Percentiles rank a stretch among this genome's conserved stretches.
phyloP scores from a whole-genome alignment of 1,140 invertebrate genomes.

The Cydia pomonella region DNA sequence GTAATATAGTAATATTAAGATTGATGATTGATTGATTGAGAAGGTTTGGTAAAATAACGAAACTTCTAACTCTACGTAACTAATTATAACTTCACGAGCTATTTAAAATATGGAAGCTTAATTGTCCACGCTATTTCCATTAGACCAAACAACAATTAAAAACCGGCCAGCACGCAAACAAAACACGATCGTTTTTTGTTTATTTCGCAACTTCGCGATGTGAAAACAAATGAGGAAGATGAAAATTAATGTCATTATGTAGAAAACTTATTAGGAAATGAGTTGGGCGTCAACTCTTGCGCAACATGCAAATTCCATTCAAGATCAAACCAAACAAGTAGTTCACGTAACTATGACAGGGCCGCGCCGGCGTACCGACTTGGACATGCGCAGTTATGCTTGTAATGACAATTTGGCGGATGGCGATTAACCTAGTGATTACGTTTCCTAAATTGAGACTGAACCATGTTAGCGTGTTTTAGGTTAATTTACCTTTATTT shows the following conservation, averaged over 20 bases:
- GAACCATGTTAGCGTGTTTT: neutral
- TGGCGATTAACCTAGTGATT: slow-evolving; percentile 27
- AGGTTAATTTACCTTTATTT: neutral
- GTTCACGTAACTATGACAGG: slow-evolving; percentile 29
- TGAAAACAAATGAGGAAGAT: slow-evolving; percentile 7
- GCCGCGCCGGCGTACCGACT: neutral
- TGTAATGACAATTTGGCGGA: neutral
- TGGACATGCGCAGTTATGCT: neutral
- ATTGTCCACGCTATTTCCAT: neutral
- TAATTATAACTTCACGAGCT: neutral
- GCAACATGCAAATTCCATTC: slow-evolving; percentile 29
- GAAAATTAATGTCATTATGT: slow-evolving; percentile 19
- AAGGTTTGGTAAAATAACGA: too few relatives aligned
- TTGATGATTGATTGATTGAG: too few relatives aligned
- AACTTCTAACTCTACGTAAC: neutral
- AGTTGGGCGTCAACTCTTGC: slow-evolving; percentile 18
- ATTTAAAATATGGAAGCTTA: neutral
- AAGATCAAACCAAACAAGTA: slow-evolving; percentile 29
- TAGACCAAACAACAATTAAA: neutral
- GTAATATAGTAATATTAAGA: too few relatives aligned
- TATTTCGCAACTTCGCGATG: neutral
- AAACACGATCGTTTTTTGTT: slow-evolving; percentile 4
- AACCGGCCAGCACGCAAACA: neutral
- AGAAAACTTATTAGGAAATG: slow-evolving; percentile 29
- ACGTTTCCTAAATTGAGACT: neutral